Evolutionary conservation across 2,113 vertebrate species (phyloP).

Genomic region (Malaclemys terrapin): DNA sequence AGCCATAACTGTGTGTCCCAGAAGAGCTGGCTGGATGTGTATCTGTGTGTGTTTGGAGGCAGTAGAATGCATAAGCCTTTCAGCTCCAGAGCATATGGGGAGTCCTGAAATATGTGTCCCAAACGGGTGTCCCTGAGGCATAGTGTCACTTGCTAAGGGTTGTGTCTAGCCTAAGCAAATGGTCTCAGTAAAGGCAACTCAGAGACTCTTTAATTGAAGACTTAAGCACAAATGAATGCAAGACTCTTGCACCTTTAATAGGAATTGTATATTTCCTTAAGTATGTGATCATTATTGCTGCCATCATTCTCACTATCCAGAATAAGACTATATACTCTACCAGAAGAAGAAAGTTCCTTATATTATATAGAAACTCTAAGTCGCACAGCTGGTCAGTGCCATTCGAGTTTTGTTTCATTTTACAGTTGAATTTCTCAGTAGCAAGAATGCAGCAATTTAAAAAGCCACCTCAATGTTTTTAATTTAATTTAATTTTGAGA

Average conservation of each 20-base stretch:
- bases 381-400: not conserved
- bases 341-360: too few species aligned
- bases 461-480: not conserved
- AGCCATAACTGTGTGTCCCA: not conserved
- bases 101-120: not conserved
- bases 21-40: too few species aligned
- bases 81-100: not conserved
- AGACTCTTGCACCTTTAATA: not conserved
- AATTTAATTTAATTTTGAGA: not conserved
- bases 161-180: not conserved
- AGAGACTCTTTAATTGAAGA: not conserved
- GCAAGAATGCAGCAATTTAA: not conserved
- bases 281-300: not conserved
- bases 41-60: too few species aligned
- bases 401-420: not conserved
- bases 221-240: not conserved
- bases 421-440: not conserved
- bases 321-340: not conserved
- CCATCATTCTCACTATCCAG: not conserved
- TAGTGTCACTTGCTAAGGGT: not conserved
- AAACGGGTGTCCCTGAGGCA: not conserved
- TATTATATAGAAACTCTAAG: not conserved
- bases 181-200: not conserved
- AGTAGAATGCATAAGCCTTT: too few species aligned
- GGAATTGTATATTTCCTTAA: not conserved